Base-by-base conservation (phyloP, 2,797 vertebrate genomes). In the Podarcis lilfordi region DNA sequence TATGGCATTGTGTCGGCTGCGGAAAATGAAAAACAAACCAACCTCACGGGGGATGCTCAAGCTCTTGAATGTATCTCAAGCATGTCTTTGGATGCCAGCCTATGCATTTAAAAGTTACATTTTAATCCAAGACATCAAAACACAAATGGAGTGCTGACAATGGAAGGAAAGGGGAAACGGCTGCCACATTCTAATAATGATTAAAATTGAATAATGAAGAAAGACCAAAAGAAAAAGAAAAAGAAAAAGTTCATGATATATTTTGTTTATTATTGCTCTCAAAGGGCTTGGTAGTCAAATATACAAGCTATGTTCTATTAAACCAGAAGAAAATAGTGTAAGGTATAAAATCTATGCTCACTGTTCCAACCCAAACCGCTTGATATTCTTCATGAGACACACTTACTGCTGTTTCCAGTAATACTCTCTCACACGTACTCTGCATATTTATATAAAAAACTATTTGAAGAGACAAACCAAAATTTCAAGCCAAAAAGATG, bases 221-320 rank as follows among this genome's bases (percentile, higher is more conserved):
- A 93, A 95, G 91, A 92, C 69, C 75, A 45, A 75, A 87, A 87
- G 55, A 50, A 15, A 84, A 55, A 87, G 0, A 86, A 95, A 95
- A 92, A 55, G 87, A 6, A 35, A 88, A 86, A 91, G 75, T 82
- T 94, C 90, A 91, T 87, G 87, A 94, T 92, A 95, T 89, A 94
- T 95, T 91, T 88, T 94, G 91, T 95, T 96, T 97, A 96, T 97
- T 97, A 96, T 97, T 97, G 96, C 97, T 97, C 94, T 96, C 95
- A 90, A 92, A 96, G 94, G 95, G 94, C 95, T 93, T 84, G 89
- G 92, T 91, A 89, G 85, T 94, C 88, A 90, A 94, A 94, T 90
- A 93, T 94, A 92, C 93, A 94, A 93, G 94, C 93, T 94, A 94
- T 91, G 90, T 90, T 92, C 91, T 86, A 92, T 93, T 94, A 92